Conservation (phyloP, 2,113 vertebrate species). For the Crotalus helleri region DNA sequence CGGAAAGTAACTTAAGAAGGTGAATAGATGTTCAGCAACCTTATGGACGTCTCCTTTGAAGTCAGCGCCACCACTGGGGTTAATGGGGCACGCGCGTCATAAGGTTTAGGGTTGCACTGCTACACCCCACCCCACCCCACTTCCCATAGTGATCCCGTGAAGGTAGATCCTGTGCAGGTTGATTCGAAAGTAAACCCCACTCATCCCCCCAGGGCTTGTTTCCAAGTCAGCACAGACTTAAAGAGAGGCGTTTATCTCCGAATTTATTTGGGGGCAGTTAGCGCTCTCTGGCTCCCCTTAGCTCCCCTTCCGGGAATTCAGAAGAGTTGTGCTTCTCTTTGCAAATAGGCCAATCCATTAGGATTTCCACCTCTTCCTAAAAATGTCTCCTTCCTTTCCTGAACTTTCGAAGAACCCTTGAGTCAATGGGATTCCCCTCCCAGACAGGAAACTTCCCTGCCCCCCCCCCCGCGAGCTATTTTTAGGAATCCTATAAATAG, state of each 20-base stretch:
- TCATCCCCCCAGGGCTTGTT: not conserved
- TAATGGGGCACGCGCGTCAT: not conserved
- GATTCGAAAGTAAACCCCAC: not conserved
- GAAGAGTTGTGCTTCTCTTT: not conserved
- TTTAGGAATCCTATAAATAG: constrained; percentile 13
- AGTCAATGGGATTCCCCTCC: not conserved
- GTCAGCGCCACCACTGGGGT: not conserved
- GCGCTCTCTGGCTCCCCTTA: not conserved
- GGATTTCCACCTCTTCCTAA: not conserved
- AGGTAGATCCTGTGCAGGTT: not conserved
- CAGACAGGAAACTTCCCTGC: not conserved
- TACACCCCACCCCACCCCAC: not conserved
- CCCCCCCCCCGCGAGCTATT: not conserved
- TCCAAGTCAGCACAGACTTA: not conserved
- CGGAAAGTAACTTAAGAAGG: not conserved
- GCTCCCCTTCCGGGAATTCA: not conserved
- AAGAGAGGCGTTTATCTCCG: not conserved
- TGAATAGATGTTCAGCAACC: not conserved
- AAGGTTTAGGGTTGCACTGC: not conserved
- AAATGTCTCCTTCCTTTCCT: not conserved
- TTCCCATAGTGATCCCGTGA: no score
- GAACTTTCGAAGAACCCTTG: not conserved
- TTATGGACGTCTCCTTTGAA: not conserved
- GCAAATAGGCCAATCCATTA: not conserved
- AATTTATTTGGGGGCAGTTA: not conserved